Base-by-base conservation (phyloP, 2,888 invertebrate species). In the Dendrolimus pini region DNA sequence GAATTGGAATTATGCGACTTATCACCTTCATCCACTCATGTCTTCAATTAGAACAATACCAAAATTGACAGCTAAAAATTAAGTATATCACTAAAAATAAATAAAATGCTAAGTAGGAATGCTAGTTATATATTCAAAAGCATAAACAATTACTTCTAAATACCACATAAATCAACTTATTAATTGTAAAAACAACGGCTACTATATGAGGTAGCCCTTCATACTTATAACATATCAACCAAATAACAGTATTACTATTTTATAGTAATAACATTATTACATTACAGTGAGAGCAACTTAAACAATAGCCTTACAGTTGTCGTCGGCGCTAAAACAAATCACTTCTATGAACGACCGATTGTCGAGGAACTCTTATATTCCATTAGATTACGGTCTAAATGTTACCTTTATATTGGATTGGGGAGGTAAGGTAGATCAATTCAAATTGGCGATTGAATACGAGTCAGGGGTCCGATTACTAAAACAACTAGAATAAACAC, bases 291-390 rank as follows among this genome's bases (percentile, higher is more conserved):
- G 67, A 74, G 75, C 70, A 68, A 75, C 77, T 71, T 72, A 79
- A 85, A 85, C 85, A 86, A 85, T 82, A 70, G 77, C 71, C 74
- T 79, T 79, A 77, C 74, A 80, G 76, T 82, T 80, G 80, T 83
- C 79, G 79, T 77, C 71, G 70, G 71, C 65, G 72, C 72, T 78
- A 78, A 76, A 82, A 81, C 80, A 82, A 83, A 82, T 79, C 77
- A 74, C 75, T 77, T 75, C 68, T 73, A 68, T 66, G 73, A 68
- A 65, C 63, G 66, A 63, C 83, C 83, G 79, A 62, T 65, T 59
- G 64, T 57, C 52, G 41, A 52, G 66, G 81, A 78, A 68, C 83
- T 70, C 65, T 68, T 60, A 65, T 62, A 67, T 72, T 69, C 69
- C 62, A 71, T 70, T 30, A 30, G 30, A 30, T 30, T 30, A 30